Evolutionary conservation across 1,140 invertebrate species (phyloP), one percentile per base, ranked within the genome.

Genomic region (Drosophila tropicalis): DNA sequence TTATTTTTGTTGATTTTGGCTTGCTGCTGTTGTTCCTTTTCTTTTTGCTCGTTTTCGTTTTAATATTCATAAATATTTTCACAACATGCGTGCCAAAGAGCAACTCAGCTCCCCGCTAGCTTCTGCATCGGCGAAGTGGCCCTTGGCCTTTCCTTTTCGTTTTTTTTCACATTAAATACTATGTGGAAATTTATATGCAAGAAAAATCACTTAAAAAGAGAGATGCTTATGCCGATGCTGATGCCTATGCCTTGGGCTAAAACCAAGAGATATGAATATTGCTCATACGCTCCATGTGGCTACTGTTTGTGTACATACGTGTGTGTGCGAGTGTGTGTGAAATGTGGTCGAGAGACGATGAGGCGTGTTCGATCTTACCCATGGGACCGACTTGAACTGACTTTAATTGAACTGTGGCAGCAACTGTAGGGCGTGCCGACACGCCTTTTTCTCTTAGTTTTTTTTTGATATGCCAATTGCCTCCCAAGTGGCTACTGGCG

Each of bases 31-130:
- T 36, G 34, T 36, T 13, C 1, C 10, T 36, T 51, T 51, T 13
- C 32, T 39, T 60, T 60, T 68, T 47, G 55, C 67, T 44, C 29
- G 32, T 61, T 34, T 47, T 47, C 29, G 12, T 0, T 66, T 63
- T 64, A 68, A 79, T 75, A 79, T 82, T 83, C 80, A 82, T 83
- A 71, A 79, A 75, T 82, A 62, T 62, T 68, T 83, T 76, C 64
- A 75, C 70, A 61, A 75, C 79, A 81, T 60, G 68, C 61, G 57
- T 70, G 66, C 55, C 40, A 55, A 60, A 41, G 17, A 61, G 13
- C 13, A 41, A 7, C 58, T 25, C 51, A 40, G 19, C 55, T 40
- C 10, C n/a, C 32, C 10, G 51, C 51, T 34, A 17, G 6, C 9
- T 40, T 25, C 62, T 65, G 36, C 36, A 12, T 1, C 3, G 9